Evolutionary conservation across 2,797 vertebrate genomes (phyloP).

Genomic region (Sebastes trivittatus): DNA sequence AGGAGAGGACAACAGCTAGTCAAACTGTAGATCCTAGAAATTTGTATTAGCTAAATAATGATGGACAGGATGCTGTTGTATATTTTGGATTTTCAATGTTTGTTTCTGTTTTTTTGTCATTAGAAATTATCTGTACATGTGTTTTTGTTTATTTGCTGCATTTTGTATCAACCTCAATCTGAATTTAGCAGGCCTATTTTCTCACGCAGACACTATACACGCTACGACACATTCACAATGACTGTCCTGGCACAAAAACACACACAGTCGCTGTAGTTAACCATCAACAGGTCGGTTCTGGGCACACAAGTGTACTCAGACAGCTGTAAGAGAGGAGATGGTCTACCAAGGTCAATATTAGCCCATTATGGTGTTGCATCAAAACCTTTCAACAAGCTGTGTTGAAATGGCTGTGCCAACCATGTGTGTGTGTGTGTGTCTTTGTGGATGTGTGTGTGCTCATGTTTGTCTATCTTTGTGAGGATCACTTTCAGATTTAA

Average conservation of each 20-base stretch:
- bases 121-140: neutral
- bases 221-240: neutral
- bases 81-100: neutral
- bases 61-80: neutral
- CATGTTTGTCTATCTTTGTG: neutral
- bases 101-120: neutral
- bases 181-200: neutral
- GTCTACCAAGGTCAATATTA: constrained; percentile 68
- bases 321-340: constrained; percentile 37
- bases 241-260: neutral
- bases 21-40: neutral
- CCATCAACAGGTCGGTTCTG: constrained; percentile 54
- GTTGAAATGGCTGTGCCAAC: neutral
- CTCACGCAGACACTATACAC: neutral
- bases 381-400: constrained; percentile 42
- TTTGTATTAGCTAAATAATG: neutral
- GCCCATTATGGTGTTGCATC: constrained; percentile 62
- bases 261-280: constrained; percentile 46
- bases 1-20: neutral
- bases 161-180: neutral
- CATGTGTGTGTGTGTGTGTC: neutral
- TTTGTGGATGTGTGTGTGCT: neutral
- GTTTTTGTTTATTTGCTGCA: neutral
- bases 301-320: constrained; percentile 1
- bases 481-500: neutral